Base-by-base conservation (phyloP, 2,888 invertebrate species). In the Mythimna impura region DNA sequence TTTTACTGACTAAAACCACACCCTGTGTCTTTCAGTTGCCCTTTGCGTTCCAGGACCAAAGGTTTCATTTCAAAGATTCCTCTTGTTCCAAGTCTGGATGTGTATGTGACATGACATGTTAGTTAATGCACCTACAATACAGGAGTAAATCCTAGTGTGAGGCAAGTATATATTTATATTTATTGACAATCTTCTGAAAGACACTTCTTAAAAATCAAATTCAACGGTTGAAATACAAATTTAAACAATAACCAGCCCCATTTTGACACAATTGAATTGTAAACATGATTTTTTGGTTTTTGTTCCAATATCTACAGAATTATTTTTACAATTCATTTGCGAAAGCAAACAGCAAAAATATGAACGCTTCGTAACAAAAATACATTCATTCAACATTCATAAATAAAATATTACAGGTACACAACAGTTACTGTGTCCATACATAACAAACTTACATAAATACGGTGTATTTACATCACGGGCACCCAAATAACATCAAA, bases 401-500 rank as follows among this genome's bases (percentile, higher is more conserved):
- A 43, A 50, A 52, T 47, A 12, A 47, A 67, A 57, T 14, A 3
- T 55, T 20, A 7, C 17, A 64, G 22, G n/a, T 12, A 65, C 7
- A 47, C 20, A 55, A 7, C 22, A 22, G 14, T 22, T 22, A 36
- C 12, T 20, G 20, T 22, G 14, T 34, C 7, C 14, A 34, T 20
- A 30, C n/a, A 54, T 52, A 22, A 65, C 25, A 50, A 40, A n/a
- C 5, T n/a, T 25, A 71, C 3, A 30, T 25, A 30, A 43, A 47
- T 30, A 52, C 20, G 22, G 12, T 17, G 54, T 78, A 73, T 67
- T 74, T 74, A 65, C 66, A 43, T 70, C 50, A 65, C 20, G 12
- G 22, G 61, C 30, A 9, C 5, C 70, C 43, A 65, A 62, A 70
- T 64, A 73, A 69, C 66, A 57, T 78, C 63, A 74, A 63, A 73